Percentiles rank a stretch among this genome's conserved stretches.
Evolutionary conservation across 2,888 invertebrate genomes (phyloP).

Genomic region (Thysanoteuthis rhombus): DNA sequence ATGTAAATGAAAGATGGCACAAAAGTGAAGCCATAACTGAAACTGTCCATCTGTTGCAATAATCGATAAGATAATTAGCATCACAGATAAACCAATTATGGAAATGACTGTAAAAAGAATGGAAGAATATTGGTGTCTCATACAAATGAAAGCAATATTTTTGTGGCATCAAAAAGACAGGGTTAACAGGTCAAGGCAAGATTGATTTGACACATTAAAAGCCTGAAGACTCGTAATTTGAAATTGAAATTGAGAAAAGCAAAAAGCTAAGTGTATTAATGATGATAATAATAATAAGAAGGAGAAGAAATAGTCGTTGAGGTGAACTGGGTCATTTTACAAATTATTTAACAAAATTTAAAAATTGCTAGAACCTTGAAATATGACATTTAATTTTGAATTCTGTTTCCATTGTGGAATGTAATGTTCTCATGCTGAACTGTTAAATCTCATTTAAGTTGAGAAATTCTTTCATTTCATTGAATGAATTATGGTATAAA

Average conservation of each 20-base stretch:
- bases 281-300: neutral
- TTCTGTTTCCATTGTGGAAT: no score
- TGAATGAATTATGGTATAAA: no score
- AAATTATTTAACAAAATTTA: no score
- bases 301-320: no score
- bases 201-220: neutral
- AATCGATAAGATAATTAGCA: neutral
- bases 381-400: no score
- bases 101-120: neutral
- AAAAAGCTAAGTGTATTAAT: neutral
- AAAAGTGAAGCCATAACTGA: neutral
- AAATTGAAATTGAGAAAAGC: neutral
- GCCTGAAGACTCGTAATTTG: neutral
- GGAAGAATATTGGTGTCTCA: neutral
- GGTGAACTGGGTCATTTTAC: no score
- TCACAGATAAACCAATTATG: neutral
- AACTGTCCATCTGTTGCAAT: neutral
- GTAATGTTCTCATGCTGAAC: no score
- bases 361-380: no score
- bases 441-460: no score
- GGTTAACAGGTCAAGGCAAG: neutral
- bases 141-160: neutral
- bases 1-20: neutral
- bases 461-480: no score
- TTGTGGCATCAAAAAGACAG: neutral